Evolutionary conservation across 1,140 invertebrate genomes (phyloP).

Genomic region (Platorchestia sp.): DNA sequence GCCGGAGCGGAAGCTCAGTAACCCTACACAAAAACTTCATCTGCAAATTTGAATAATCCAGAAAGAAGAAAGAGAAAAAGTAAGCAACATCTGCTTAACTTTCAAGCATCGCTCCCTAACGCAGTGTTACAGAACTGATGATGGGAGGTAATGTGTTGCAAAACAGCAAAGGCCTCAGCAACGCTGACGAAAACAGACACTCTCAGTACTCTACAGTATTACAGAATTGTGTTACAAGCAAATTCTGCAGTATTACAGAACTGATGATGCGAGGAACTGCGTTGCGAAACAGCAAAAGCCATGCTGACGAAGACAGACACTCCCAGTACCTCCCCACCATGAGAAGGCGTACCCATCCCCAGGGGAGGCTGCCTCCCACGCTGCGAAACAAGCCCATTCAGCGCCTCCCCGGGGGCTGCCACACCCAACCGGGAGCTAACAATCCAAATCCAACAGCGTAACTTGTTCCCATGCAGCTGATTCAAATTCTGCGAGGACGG

Average conservation of each 20-base stretch:
- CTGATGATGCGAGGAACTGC: no score
- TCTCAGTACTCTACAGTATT: background rate
- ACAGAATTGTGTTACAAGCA: background rate
- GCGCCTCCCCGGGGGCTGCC: no score
- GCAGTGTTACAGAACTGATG: no score
- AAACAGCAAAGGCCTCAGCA: no score
- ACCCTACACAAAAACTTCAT: no score
- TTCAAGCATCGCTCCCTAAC: no score
- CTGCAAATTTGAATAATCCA: no score
- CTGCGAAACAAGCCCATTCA: background rate
- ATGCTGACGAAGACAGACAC: background rate
- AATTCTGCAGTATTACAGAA: background rate
- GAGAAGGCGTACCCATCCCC: background rate
- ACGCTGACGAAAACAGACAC: background rate
- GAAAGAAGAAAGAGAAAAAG: no score
- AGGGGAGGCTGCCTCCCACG: background rate
- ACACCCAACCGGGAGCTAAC: background rate
- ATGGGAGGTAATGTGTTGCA: no score
- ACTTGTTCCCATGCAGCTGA: background rate
- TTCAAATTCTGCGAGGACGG: background rate
- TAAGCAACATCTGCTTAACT: no score
- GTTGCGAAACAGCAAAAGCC: no score
- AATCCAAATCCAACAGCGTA: background rate
- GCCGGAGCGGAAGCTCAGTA: no score
- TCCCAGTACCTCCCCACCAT: background rate